These are phyloP conservation scores for Periplaneta americana DNA, from an alignment of 1,140 invertebrate genomes.

Conservation along the genomic window DNA sequence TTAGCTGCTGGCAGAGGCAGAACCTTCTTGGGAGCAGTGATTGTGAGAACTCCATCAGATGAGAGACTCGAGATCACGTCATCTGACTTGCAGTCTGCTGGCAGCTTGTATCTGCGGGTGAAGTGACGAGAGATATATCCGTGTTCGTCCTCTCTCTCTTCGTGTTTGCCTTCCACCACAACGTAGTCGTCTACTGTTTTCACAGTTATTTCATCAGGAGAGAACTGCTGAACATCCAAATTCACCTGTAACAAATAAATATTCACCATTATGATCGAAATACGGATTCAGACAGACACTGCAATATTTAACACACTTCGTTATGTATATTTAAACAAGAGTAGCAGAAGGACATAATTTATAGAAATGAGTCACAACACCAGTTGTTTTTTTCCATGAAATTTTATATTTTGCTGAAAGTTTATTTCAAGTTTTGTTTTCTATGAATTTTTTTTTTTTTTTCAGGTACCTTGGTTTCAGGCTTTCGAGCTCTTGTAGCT, in stretches of 20 bases:
- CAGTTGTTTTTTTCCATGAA: too few relatives aligned
- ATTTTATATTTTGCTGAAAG: too few relatives aligned
- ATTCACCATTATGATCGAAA: too few relatives aligned
- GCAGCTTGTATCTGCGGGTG: constrained; percentile 54
- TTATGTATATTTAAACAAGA: too few relatives aligned
- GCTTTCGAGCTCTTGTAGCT: too few relatives aligned
- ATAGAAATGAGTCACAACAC: too few relatives aligned
- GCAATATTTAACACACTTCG: too few relatives aligned
- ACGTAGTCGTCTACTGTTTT: constrained; percentile 63
- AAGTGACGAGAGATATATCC: constrained; percentile 57
- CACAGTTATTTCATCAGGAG: constrained; percentile 72
- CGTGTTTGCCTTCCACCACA: constrained; percentile 62
- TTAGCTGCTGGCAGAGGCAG: not conserved
- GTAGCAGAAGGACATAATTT: too few relatives aligned
- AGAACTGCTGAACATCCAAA: constrained; percentile 71
- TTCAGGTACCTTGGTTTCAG: too few relatives aligned
- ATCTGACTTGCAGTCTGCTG: constrained; percentile 51
- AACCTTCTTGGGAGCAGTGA: constrained; percentile 47
- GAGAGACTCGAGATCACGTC: constrained; percentile 53
- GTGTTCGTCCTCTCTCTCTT: constrained; percentile 57
- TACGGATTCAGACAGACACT: too few relatives aligned
- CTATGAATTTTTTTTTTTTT: too few relatives aligned
- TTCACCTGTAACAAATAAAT: constrained; percentile 41
- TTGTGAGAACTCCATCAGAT: constrained; percentile 54
- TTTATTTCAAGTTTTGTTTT: too few relatives aligned